These are phyloP conservation scores for Drosophila chauvacae DNA, from an alignment of 1,140 invertebrate species.

Conservation along the genomic window DNA sequence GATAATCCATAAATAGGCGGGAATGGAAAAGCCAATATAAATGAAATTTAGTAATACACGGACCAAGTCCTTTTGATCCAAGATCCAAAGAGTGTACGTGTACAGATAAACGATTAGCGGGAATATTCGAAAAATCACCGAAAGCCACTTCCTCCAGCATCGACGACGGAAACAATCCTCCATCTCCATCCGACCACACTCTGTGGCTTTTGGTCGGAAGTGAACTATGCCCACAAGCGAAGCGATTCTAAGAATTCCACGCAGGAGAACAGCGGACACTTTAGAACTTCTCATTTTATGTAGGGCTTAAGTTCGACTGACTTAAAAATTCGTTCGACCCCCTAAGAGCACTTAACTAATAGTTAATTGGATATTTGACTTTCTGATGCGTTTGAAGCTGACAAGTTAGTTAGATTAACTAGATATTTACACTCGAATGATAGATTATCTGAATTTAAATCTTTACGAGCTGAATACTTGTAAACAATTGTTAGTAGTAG, in stretches of 20 bases:
- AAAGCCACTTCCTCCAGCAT: neutral
- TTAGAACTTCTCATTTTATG: neutral
- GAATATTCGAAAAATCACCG: neutral
- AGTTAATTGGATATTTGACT: neutral
- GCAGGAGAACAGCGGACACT: neutral
- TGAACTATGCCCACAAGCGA: neutral
- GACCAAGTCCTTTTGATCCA: neutral
- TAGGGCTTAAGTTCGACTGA: neutral
- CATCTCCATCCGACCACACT: neutral
- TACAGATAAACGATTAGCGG: neutral
- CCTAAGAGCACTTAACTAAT: neutral
- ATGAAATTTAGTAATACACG: neutral
- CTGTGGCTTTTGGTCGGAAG: neutral
- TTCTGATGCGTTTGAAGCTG: neutral
- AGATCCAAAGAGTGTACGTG: neutral
- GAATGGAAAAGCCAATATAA: no score
- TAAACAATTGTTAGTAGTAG: no score
- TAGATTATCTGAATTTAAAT: neutral
- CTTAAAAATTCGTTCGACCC: neutral
- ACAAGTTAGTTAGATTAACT: neutral
- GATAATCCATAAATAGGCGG: neutral
- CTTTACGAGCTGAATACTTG: neutral
- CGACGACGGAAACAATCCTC: neutral
- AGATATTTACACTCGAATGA: neutral
- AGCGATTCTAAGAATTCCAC: neutral